Evolutionary conservation across 2,888 invertebrate genomes (phyloP), one percentile per base, ranked within the genome.

Genomic region (Andricus curvator): DNA sequence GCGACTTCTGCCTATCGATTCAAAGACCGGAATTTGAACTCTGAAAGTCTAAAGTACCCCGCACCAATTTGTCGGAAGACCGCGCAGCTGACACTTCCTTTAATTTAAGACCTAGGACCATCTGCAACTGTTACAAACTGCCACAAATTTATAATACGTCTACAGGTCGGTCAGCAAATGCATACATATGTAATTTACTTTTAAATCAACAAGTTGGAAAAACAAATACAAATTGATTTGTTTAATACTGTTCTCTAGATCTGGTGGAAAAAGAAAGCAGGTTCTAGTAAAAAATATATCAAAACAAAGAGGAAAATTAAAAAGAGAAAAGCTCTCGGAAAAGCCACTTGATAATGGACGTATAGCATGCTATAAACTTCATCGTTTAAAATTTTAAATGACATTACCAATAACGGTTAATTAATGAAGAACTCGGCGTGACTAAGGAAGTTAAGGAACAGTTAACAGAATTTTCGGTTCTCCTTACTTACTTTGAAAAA

Each of bases 1-100:
- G 88, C 88, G 88, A 86, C 87, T 85, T 83, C 84, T 85, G 83
- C 83, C 86, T 89, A 89, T 89, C 85, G 89, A 89, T 89, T 89
- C 86, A 84, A 88, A 82, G 84, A 86, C 85, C 81, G 82, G 84
- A 86, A 83, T 86, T 78, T 82, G 84, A 76, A 79, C 25, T 48
- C 44, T 17, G 48, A 51, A 74, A 86, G 85, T 70, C 51, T 70
- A 56, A 74, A 86, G 86, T 85, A 80, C 83, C 79, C 80, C 84
- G 86, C 84, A 86, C 87, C 87, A 88, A 89, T 89, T 89, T 89
- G 84, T 85, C 83, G 25, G 56, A 74, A 56, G n/a, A 33, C 37
- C n/a, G 56, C 33, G 33, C 33, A 56, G 51, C 70, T 66, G 41
- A 33, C 41, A 67, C 25, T 29, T 70, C 48, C 44, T n/a, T 56